phyloP scores from a whole-genome alignment of 2,113 vertebrate species.

The Enhydra lutris region DNA sequence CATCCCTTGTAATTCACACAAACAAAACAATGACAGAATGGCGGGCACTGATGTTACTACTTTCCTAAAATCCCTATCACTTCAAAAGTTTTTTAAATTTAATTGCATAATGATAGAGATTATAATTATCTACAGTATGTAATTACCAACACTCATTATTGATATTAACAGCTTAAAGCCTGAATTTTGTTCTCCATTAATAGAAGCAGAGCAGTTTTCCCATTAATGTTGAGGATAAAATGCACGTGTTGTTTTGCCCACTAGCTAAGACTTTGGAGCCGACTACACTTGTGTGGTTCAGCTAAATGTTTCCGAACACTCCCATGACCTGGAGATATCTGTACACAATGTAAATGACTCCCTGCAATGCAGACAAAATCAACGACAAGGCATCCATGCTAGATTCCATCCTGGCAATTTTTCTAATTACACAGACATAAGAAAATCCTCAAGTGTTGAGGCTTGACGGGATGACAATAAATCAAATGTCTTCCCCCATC shows the following conservation, averaged over 20 bases:
- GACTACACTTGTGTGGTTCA: no score
- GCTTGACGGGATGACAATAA: neutral
- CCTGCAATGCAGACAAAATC: neutral
- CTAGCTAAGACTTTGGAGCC: neutral
- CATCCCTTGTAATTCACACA: neutral
- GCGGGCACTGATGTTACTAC: neutral
- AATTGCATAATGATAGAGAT: conserved; percentile 4
- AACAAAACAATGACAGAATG: neutral
- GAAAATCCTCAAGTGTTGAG: neutral
- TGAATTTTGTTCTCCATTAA: neutral
- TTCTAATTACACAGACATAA: neutral
- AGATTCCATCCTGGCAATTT: neutral
- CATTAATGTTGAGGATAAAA: neutral
- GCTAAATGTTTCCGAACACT: neutral
- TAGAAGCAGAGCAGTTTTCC: neutral
- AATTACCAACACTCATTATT: conserved; percentile 17
- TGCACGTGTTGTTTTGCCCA: neutral
- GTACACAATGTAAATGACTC: neutral
- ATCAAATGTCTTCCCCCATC: neutral
- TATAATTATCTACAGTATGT: neutral
- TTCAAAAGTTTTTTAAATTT: neutral
- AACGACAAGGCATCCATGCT: neutral
- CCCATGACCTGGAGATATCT: neutral
- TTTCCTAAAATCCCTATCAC: neutral
- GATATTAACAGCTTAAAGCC: conserved; percentile 8